Evolutionary conservation across 53 echinoderm and acorn worm species (phyloP).

Genomic region (Zoroaster sp.): DNA sequence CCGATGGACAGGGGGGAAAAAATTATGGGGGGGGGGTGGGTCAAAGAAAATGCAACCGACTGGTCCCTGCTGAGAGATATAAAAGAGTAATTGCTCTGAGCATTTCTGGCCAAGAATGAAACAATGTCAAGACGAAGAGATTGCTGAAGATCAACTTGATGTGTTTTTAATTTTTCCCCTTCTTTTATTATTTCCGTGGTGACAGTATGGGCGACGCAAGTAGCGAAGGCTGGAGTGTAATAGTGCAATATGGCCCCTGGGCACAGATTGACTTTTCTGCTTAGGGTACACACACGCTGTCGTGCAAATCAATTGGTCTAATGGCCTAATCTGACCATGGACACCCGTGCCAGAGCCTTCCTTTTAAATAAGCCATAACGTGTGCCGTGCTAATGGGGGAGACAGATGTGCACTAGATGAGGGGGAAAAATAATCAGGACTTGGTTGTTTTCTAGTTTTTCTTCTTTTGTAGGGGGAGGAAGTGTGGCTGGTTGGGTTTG

Average conservation of each 20-base stretch:
- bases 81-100: neutral
- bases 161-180: neutral
- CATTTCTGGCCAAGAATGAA: neutral
- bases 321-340: constrained; percentile 38
- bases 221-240: neutral
- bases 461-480: neutral
- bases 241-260: constrained; percentile 35
- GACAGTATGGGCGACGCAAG: neutral
- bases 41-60: neutral
- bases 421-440: constrained; percentile 8
- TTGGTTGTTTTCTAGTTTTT: neutral
- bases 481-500: constrained; percentile 24
- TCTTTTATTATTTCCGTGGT: neutral
- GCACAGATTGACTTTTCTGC: constrained; percentile 14
- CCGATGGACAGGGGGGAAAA: neutral
- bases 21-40: neutral
- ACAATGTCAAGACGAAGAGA: constrained; percentile 1
- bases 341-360: constrained; percentile 25
- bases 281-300: neutral
- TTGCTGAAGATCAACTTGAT: neutral
- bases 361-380: constrained; percentile 42
- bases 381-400: constrained; percentile 48
- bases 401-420: constrained; percentile 32
- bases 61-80: neutral
- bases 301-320: constrained; percentile 31